phyloP scores from a whole-genome alignment of 2,888 invertebrate species.

The Drosophila greeni region DNA sequence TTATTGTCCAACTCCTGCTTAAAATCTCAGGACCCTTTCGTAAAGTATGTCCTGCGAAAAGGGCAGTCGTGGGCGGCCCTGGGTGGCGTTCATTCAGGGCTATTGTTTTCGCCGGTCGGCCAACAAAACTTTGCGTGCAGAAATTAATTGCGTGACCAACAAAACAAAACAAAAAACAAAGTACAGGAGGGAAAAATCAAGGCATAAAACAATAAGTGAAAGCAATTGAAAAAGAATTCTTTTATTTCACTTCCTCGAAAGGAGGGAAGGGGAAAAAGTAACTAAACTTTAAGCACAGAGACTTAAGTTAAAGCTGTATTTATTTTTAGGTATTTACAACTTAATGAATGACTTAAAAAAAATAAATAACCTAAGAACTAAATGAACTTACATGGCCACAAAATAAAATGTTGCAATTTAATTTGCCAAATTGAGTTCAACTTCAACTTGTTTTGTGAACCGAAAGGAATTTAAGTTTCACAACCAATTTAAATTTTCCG shows the following conservation, averaged over 20 bases:
- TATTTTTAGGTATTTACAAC: not conserved
- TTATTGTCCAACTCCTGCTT: too few relatives aligned
- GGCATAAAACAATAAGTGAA: slow-evolving; percentile 35
- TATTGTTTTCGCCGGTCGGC: slow-evolving; percentile 40
- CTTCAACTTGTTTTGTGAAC: not conserved
- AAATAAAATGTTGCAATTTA: not conserved
- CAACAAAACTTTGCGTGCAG: slow-evolving; percentile 62
- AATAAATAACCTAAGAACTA: not conserved
- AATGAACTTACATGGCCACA: not conserved
- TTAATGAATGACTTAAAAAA: not conserved
- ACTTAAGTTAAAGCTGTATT: not conserved
- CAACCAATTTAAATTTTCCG: not conserved
- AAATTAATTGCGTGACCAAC: slow-evolving; percentile 71
- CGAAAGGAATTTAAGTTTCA: not conserved
- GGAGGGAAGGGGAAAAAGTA: not conserved
- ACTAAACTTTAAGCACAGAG: not conserved
- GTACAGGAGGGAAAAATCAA: slow-evolving; percentile 31
- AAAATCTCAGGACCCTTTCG: not conserved
- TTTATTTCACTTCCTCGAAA: slow-evolving; percentile 22
- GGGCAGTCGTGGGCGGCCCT: not conserved
- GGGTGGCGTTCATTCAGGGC: slow-evolving; percentile 24
- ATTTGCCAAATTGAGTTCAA: not conserved
- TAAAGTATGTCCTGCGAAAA: not conserved
- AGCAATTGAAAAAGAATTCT: slow-evolving; percentile 37
- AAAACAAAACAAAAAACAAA: slow-evolving; percentile 48